Conservation (phyloP, 2,888 invertebrate species). For the Pandemis heparana region DNA sequence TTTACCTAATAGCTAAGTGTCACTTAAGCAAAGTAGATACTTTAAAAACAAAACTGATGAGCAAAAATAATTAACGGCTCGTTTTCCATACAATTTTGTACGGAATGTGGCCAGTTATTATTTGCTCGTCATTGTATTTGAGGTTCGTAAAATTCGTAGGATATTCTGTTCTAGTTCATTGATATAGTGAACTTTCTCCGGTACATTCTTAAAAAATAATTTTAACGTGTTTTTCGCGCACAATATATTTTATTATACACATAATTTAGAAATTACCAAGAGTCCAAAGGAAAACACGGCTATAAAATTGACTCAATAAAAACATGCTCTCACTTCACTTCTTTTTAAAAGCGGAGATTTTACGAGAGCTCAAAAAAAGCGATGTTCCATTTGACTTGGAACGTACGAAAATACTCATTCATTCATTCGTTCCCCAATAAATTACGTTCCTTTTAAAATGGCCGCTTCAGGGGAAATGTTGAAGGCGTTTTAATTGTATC, state of each 20-base stretch:
- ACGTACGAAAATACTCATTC: constrained; percentile 2
- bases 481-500: constrained; percentile 16
- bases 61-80: too few species aligned
- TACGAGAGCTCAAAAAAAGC: constrained; percentile 4
- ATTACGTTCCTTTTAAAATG: constrained; percentile 8
- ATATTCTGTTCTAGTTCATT: too few species aligned
- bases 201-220: too few species aligned
- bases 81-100: too few species aligned
- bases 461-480: constrained; percentile 1
- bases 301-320: background rate
- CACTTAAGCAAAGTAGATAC: too few species aligned
- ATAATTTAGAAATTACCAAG: background rate
- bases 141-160: too few species aligned
- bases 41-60: too few species aligned
- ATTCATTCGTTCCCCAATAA: background rate
- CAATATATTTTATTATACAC: background rate
- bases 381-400: constrained; percentile 4
- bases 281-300: background rate
- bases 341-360: background rate
- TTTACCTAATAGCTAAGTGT: too few species aligned
- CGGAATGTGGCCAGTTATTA: too few species aligned
- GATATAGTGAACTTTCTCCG: too few species aligned
- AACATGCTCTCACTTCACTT: background rate
- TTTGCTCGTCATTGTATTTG: too few species aligned
- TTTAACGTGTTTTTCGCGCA: background rate